Evolutionary conservation across 2,113 vertebrate genomes (phyloP), one percentile per base, ranked within the genome.

Genomic region (Psilopsiagon aymara): DNA sequence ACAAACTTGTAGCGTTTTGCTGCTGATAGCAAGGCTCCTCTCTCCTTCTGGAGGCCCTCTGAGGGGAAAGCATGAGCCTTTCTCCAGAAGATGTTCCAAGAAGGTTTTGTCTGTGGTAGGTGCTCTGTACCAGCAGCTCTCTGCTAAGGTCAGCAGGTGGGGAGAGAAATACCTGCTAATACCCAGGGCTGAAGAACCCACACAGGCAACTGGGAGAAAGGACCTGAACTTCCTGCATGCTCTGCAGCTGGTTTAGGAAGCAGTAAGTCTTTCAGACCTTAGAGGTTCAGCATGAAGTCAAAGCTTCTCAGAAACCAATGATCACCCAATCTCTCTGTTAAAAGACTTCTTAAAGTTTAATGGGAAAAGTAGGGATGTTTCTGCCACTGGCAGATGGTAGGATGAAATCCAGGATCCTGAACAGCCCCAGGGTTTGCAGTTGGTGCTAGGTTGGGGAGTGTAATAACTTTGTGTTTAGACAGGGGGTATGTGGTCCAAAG

Each of bases 81-180:
- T 71, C 47, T 71, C n/a, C 46, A 57, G 57, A 67, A 31, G 29
- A 55, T 23, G 35, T 25, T 46, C 55, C 43, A 18, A 27, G 46
- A 35, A 43, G 7, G 33, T 27, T 70, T 74, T 71, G 11, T 27
- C 73, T 37, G 17, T 24, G 25, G 31, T 33, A n/a, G 8, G 98
- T 98, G 98, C 98, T 25, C 98, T 99, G 51, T 98, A 98, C 93
- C 98, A 94, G 70, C 41, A 87, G 43, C 71, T 76, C 24, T 37
- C 77, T 57, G 55, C 21, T 33, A 39, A 76, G 35, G 18, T 10
- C 44, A 24, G 27, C 20, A 46, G 14, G 8, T 4, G 39, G 98
- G 99, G 16, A 97, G 98, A 37, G 98, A 98, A 37, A 98, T 97
- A 84, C 5, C 95, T 99, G 82, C 97, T 99, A 20, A 63, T 29